phyloP scores from a whole-genome alignment of 2,797 vertebrate species.

The Capromys pilorides region DNA sequence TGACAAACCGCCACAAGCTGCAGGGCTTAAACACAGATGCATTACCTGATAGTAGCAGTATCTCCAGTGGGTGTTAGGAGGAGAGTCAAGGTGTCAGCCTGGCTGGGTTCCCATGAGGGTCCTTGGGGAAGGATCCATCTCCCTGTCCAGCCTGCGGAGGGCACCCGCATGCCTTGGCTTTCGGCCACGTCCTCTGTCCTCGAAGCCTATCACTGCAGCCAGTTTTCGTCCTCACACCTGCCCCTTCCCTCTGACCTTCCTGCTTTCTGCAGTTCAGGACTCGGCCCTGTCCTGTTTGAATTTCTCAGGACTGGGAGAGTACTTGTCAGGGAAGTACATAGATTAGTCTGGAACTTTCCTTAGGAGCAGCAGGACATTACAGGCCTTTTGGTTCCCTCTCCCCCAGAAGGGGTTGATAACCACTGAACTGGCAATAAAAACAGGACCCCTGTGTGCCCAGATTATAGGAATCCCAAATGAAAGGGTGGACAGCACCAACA shows the following conservation, averaged over 20 bases:
- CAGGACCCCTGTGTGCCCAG: neutral
- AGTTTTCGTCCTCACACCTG: neutral
- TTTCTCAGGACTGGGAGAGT: neutral
- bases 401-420: neutral
- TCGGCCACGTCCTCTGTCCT: neutral
- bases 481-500: neutral
- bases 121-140: neutral
- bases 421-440: neutral
- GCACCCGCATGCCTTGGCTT: neutral
- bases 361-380: neutral
- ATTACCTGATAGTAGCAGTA: neutral
- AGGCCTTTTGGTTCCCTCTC: neutral
- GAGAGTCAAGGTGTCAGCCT: neutral
- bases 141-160: neutral
- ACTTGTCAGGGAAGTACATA: no score
- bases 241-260: neutral
- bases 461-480: neutral
- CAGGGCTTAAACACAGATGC: neutral
- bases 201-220: neutral
- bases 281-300: neutral
- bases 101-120: neutral
- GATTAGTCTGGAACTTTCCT: neutral
- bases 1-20: neutral
- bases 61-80: neutral
- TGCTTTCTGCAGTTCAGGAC: neutral